phyloP scores from a whole-genome alignment of 1,140 invertebrate species.

The Agrilus planipennis region DNA sequence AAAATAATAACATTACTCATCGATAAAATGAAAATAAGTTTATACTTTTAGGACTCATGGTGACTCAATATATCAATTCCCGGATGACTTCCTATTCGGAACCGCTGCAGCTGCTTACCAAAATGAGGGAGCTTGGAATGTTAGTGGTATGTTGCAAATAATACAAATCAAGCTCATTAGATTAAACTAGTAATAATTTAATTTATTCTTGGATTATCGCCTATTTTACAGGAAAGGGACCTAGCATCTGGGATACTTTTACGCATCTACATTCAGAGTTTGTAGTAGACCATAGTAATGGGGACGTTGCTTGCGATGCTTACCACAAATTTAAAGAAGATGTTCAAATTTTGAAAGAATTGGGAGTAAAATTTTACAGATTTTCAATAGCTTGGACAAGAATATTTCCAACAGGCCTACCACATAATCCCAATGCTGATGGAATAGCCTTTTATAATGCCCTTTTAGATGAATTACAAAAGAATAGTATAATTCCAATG shows the following conservation, averaged over 20 bases:
- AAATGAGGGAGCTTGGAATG: conserved; percentile 43
- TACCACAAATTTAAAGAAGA: conserved; percentile 41
- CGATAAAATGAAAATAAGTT: too few species aligned
- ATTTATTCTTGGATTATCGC: background rate
- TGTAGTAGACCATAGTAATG: conserved; percentile 35
- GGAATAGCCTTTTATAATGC: conserved; percentile 52
- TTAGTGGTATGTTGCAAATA: conserved; percentile 32
- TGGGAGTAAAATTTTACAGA: conserved; percentile 41
- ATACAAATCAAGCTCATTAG: background rate
- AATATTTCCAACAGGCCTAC: conserved; percentile 40
- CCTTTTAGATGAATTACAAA: conserved; percentile 42
- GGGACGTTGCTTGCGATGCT: conserved; percentile 38
- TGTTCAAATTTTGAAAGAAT: conserved; percentile 33
- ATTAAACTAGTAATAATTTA: background rate
- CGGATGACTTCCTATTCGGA: too few species aligned
- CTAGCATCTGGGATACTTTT: conserved; percentile 32
- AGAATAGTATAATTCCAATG: conserved; percentile 42
- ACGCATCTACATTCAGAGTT: conserved; percentile 19
- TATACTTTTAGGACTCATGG: too few species aligned
- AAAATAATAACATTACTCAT: too few species aligned
- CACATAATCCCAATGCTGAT: conserved; percentile 40
- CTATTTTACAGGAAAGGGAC: conserved; percentile 17
- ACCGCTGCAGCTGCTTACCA: conserved; percentile 22
- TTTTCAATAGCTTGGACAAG: conserved; percentile 52
- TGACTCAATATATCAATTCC: too few species aligned